phyloP scores from a whole-genome alignment of 2,888 invertebrate genomes.

The Kryphioiulus occultus region DNA sequence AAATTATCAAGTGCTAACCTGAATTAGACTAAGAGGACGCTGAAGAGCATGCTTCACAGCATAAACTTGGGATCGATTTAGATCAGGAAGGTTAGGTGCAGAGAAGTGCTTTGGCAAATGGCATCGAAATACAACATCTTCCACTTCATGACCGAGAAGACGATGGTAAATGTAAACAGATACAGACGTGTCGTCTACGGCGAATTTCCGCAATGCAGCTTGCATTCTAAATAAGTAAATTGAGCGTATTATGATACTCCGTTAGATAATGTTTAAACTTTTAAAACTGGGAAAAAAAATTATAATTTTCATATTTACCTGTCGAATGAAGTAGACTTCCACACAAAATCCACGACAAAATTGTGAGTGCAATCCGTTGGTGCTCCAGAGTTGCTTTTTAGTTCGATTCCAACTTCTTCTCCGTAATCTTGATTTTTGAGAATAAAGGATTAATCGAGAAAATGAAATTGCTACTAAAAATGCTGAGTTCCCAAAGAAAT shows the following conservation, averaged over 20 bases:
- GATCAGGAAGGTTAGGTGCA: slow-evolving; percentile 97
- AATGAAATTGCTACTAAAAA: too few species aligned
- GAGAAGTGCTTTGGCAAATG: slow-evolving; percentile 96
- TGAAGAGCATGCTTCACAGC: slow-evolving; percentile 98
- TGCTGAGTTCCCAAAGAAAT: neutral
- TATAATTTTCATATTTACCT: slow-evolving; percentile 67
- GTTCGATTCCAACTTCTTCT: slow-evolving; percentile 96
- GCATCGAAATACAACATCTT: slow-evolving; percentile 89
- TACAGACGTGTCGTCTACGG: slow-evolving; percentile 94
- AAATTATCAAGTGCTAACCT: too few species aligned
- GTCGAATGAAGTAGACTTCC: slow-evolving; percentile 99
- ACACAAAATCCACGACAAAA: slow-evolving; percentile 98
- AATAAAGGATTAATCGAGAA: slow-evolving; percentile 28
- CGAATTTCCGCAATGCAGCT: slow-evolving; percentile 90
- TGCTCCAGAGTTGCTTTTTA: slow-evolving; percentile 89
- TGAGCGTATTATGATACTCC: neutral
- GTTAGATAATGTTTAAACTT: neutral
- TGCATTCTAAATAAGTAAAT: slow-evolving; percentile 77
- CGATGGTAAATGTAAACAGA: slow-evolving; percentile 98
- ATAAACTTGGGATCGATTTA: slow-evolving; percentile 94
- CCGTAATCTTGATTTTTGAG: slow-evolving; percentile 73
- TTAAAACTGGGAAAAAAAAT: too few species aligned
- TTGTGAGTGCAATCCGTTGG: slow-evolving; percentile 93
- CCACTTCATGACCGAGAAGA: slow-evolving; percentile 90
- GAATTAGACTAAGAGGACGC: slow-evolving; percentile 93